These are phyloP conservation scores for Andrena fulva DNA, from an alignment of 2,888 invertebrate genomes.

Conservation along the genomic window DNA sequence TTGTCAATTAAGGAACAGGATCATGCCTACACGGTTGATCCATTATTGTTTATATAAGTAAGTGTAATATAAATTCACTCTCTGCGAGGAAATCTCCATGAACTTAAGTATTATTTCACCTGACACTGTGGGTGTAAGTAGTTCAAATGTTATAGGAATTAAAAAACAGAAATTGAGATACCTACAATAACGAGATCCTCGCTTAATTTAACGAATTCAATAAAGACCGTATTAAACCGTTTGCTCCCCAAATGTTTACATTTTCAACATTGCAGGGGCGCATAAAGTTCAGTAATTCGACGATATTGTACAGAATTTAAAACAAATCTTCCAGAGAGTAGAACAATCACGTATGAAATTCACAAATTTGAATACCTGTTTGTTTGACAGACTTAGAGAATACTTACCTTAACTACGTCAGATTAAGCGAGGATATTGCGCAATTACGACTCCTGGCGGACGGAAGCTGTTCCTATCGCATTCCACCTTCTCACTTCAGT, in stretches of 20 bases:
- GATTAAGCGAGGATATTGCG: conserved; percentile 76
- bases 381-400: conserved; percentile 61
- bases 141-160: no score
- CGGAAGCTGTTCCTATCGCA: conserved; percentile 58
- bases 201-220: no score
- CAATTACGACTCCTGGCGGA: conserved; percentile 66
- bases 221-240: no score
- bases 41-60: no score
- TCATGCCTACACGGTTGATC: no score
- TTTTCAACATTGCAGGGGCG: background rate
- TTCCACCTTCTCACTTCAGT: conserved; percentile 45
- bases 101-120: no score
- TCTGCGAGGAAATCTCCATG: no score
- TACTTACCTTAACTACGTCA: conserved; percentile 76
- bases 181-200: no score
- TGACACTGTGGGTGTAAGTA: no score
- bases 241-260: background rate
- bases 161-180: no score
- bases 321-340: background rate
- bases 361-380: conserved; percentile 69
- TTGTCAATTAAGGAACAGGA: no score
- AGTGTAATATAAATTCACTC: no score
- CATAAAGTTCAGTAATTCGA: background rate
- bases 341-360: conserved; percentile 16
- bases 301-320: background rate